phyloP scores from a whole-genome alignment of 2,888 invertebrate species.

The Thyatira batis region DNA sequence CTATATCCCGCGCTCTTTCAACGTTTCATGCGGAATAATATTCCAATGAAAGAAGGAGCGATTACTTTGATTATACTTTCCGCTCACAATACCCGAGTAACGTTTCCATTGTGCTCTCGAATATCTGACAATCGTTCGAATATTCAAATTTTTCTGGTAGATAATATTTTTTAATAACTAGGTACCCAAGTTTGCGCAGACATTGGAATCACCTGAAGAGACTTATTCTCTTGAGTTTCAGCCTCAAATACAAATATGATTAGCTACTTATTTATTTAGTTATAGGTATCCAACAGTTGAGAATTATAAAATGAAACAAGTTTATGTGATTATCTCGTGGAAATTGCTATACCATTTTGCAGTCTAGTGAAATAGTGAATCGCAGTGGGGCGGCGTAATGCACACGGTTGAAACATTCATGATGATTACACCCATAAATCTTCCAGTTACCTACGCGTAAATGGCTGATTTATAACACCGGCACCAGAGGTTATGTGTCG shows the following conservation, averaged over 20 bases:
- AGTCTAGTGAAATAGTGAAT: slow-evolving; percentile 35
- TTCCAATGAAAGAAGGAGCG: slow-evolving; percentile 50
- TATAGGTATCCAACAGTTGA: too few relatives aligned
- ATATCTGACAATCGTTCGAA: background rate
- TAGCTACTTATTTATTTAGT: too few relatives aligned
- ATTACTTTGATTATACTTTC: slow-evolving; percentile 58
- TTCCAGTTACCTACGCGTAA: slow-evolving; percentile 50
- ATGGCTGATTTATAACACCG: slow-evolving; percentile 55
- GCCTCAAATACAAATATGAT: too few relatives aligned
- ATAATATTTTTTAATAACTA: background rate
- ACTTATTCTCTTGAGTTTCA: background rate
- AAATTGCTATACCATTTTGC: slow-evolving; percentile 22
- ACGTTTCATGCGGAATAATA: slow-evolving; percentile 45
- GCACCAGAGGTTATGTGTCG: slow-evolving; percentile 43
- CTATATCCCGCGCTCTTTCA: slow-evolving; percentile 37
- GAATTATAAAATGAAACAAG: too few relatives aligned
- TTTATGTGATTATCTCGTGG: slow-evolving; percentile 7
- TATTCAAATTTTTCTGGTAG: background rate
- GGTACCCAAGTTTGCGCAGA: background rate
- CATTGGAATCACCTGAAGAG: background rate
- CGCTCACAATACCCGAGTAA: slow-evolving; percentile 40
- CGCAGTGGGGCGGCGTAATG: slow-evolving; percentile 33
- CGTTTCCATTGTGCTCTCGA: slow-evolving; percentile 34
- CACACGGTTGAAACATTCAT: slow-evolving; percentile 54
- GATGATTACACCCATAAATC: slow-evolving; percentile 65